Base-by-base conservation (phyloP, 2,888 invertebrate genomes). In the Agonum fuliginosum region DNA sequence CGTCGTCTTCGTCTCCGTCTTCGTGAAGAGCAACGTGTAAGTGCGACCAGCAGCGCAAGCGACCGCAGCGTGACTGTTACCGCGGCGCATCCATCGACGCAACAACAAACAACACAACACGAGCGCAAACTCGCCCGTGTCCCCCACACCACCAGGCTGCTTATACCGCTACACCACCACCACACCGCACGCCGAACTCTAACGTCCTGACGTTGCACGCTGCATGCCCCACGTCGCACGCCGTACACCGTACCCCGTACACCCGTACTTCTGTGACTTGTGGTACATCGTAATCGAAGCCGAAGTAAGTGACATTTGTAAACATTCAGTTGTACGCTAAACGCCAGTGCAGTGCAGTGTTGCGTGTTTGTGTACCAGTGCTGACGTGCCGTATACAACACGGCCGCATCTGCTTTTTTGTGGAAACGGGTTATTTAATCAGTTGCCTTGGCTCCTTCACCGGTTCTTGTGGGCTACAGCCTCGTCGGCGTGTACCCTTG, bases 401-500 rank as follows among this genome's bases (percentile, higher is more conserved):
- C 14, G 24, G 24, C 17, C 6, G 58, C 30, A 30, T 27, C 14
- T 14, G 12, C 10, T 82, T 84, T 83, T 69, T 80, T 80, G 80
- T 81, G 81, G 80, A 78, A 79, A 72, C 79, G 79, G 79, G 79
- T 79, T 43, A 78, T 43, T 71, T 77, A 82, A 86, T 82, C 84
- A 84, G 84, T 84, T 85, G 86, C 86, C 86, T 87, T 87, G 87
- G 87, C 86, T 86, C 83, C 87, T 82, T 83, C 85, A 86, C 86
- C 86, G 85, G 84, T 85, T 78, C 83, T 87, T 81, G 84, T 87
- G 87, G 88, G 88, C 84, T 89, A 88, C 87, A 88, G 88, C 87
- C 88, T 88, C 82, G 87, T 89, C 82, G 88, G 88, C 86, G 88
- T 89, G 85, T 88, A 88, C 87, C 88, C 89, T 80, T 89, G 88